Base-by-base conservation (phyloP, 2,888 invertebrate genomes). In the Nudaria mundana region DNA sequence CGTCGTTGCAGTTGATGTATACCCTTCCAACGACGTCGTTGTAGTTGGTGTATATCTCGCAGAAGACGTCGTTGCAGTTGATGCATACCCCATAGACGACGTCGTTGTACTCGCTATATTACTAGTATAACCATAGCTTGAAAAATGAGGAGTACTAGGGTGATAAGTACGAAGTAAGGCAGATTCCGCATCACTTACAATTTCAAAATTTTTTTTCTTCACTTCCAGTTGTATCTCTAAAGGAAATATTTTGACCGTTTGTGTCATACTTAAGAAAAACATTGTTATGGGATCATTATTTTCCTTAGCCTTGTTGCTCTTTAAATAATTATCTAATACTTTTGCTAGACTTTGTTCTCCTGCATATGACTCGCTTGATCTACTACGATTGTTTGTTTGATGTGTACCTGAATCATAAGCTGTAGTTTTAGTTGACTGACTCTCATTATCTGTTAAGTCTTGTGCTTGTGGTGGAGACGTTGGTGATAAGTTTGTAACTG, bases 61-160 rank as follows among this genome's bases (percentile, higher is more conserved):
- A n/a, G n/a, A n/a, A n/a, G n/a, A n/a, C n/a, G n/a, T n/a, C n/a
- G n/a, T n/a, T n/a, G 37, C 26, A 40, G 39, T 39, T 35, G 40
- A 26, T 30, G 40, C 25, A 40, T 40, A 35, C 40, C 40, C 40
- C 31, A 15, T 22, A 20, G 25, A 41, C 30, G 37, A 38, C 28
- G 41, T 41, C 32, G 37, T 37, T 41, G 41, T 41, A 37, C 41
- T 37, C 37, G 41, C 37, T 41, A 32, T 41, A 32, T 41, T 36
- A 36, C 36, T 28, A 36, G 36, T 36, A 36, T 36, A 36, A 41
- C 36, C 41, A 41, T 36, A 36, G 36, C 31, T 41, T 41, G 41
- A 41, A 41, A 41, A 41, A 41, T 41, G 41, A 41, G 41, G 41
- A 41, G 36, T 41, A 30, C 41, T 36, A 36, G 31, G 40, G 31